phyloP scores from a whole-genome alignment of 2,797 vertebrate genomes.

The Anabas testudineus region DNA sequence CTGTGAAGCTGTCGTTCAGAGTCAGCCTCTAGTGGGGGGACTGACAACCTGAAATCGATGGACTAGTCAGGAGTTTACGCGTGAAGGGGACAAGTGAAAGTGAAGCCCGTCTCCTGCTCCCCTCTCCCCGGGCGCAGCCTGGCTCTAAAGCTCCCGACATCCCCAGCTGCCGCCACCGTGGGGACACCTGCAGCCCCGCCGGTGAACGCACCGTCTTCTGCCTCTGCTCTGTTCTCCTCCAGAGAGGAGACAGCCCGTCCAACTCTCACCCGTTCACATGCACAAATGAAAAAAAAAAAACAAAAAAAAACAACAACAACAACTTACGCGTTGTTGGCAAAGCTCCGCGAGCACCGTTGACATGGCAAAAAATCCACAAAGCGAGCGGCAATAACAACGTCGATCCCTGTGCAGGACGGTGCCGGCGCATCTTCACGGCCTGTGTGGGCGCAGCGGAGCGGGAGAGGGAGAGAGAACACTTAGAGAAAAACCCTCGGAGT shows the following conservation, averaged over 20 bases:
- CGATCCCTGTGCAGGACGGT: conserved; percentile 72
- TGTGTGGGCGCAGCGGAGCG: conserved; percentile 55
- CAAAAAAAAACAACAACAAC: too few species aligned
- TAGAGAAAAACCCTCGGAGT: conserved; percentile 23
- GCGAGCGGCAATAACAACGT: conserved; percentile 70
- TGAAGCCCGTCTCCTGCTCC: background rate
- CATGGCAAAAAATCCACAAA: conserved; percentile 84
- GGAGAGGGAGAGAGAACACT: conserved; percentile 36
- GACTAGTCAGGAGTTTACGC: conserved; percentile 12
- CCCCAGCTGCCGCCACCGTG: conserved; percentile 30
- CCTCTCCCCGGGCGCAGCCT: background rate
- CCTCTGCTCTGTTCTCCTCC: conserved; percentile 15
- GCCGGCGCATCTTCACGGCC: conserved; percentile 78
- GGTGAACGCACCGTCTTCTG: conserved; percentile 7
- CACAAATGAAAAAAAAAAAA: too few species aligned
- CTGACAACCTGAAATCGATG: background rate
- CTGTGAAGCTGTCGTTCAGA: too few species aligned
- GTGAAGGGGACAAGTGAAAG: conserved; percentile 14
- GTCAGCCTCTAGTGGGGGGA: background rate
- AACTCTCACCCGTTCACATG: background rate
- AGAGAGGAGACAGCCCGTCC: background rate
- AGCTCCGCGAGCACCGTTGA: conserved; percentile 76
- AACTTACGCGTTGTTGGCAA: conserved; percentile 86
- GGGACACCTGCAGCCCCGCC: conserved; percentile 50
- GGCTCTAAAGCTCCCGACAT: conserved; percentile 5